Evolutionary conservation across 2,113 vertebrate species (phyloP).

Genomic region (Pomatostomus ruficeps): DNA sequence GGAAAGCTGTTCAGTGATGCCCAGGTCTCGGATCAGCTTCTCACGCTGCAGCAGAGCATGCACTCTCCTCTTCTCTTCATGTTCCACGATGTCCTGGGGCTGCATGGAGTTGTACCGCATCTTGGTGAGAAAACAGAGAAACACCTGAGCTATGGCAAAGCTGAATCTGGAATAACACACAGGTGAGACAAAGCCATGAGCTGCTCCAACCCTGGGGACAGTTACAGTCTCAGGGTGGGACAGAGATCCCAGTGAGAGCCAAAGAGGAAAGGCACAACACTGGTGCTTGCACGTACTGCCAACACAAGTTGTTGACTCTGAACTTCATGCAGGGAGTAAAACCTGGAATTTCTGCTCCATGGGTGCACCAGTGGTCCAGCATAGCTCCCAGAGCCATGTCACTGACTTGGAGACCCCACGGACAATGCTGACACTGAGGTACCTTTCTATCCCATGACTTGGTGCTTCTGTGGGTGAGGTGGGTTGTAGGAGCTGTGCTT

Average conservation of each 20-base stretch:
- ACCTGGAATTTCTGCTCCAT: not conserved
- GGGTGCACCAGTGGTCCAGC: not conserved
- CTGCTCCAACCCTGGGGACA: not conserved
- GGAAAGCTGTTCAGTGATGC: constrained; percentile 62
- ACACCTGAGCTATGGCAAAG: not conserved
- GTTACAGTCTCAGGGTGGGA: not conserved
- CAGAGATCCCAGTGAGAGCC: not conserved
- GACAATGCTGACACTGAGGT: not conserved
- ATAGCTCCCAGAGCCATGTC: not conserved
- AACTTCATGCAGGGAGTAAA: not conserved
- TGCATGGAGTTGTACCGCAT: constrained; percentile 51
- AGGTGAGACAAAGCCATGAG: not conserved
- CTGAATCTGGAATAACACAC: accelerated
- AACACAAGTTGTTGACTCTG: not conserved
- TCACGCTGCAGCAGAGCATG: constrained; percentile 62
- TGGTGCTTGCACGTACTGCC: not conserved
- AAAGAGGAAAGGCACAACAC: not conserved
- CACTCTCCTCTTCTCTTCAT: constrained; percentile 68
- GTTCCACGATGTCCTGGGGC: constrained; percentile 70
- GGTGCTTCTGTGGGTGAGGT: not conserved
- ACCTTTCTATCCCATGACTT: constrained; percentile 55
- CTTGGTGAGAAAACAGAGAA: constrained; percentile 31
- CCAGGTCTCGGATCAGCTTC: constrained; percentile 66
- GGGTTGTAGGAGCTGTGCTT: not conserved
- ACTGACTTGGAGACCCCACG: not conserved